Base-by-base conservation (phyloP, 1,140 invertebrate species). In the Drosophila teissieri region DNA sequence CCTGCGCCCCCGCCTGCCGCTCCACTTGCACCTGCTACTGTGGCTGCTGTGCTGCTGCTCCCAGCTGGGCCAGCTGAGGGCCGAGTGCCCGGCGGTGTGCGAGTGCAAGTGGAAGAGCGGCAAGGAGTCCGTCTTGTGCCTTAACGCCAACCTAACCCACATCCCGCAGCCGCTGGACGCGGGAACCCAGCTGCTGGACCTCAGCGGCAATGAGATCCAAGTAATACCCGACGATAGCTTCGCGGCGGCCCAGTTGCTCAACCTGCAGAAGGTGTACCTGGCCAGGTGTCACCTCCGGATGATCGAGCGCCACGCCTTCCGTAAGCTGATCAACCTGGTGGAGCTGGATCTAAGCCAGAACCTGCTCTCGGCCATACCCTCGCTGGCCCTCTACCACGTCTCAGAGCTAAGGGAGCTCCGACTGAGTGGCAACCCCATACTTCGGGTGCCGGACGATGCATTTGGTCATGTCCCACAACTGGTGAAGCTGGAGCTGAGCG, bases 21-120 rank as follows among this genome's bases (percentile, higher is more conserved):
- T 27, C 67, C 80, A 76, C n/a, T 61, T 84, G 42, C 70, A 64
- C 15, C 90, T 88, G 31, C 64, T 91, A 15, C 64, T 91, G 14
- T 91, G 82, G 90, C 85, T 91, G 57, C 69, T 91, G 12, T 90
- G 86, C 76, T 84, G 83, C 44, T 68, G 61, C 37, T 82, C 62
- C 49, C 74, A 80, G 11, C 64, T 84, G 56, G 67, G 85, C 42
- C 83, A 91, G 73, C 60, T 91, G 70, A 48, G 78, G 34, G 94
- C 93, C 79, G 94, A 94, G 74, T 96, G 95, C 91, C 95, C 95
- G 27, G 93, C 93, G 49, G 93, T 95, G 69, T 97, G 96, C 93
- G 95, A 96, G 91, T 97, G 96, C 93, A 96, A 96, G 92, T 97
- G 96, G 96, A 96, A 96, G 90, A 95, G 95, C 84, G 96, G 96